Percentiles rank a stretch among this genome's conserved stretches.
Conservation (phyloP, 2,113 vertebrate genomes). For the Crotalus tigris region DNA sequence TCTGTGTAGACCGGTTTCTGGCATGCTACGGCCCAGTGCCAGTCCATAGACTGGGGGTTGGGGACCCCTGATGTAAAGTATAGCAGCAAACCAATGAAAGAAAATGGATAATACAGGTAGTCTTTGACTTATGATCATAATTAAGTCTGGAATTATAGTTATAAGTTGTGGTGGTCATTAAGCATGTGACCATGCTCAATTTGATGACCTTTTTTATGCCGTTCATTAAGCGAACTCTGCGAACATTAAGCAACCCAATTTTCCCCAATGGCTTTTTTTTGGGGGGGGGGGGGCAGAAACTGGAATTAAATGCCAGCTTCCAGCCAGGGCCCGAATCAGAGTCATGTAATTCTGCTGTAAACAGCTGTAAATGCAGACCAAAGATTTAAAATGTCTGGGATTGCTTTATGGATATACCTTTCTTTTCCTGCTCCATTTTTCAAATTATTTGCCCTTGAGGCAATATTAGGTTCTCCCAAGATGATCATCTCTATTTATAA, state of each 20-base stretch:
- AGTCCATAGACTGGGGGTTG: too few relatives aligned
- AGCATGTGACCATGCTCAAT: not conserved
- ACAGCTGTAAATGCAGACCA: not conserved
- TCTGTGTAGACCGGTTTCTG: too few relatives aligned
- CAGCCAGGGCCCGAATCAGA: not conserved
- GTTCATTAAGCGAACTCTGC: not conserved
- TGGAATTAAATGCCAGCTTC: not conserved
- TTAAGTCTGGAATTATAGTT: not conserved
- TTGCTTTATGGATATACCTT: not conserved
- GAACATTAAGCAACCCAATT: not conserved
- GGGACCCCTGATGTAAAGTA: too few relatives aligned
- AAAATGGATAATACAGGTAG: not conserved
- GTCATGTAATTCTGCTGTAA: not conserved
- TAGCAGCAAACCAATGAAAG: not conserved
- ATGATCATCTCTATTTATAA: not conserved
- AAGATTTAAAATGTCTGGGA: not conserved
- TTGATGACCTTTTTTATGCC: not conserved
- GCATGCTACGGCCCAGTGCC: too few relatives aligned
- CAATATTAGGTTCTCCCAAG: not conserved
- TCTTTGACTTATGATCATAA: not conserved
- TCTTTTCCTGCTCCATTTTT: not conserved
- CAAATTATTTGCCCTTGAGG: not conserved
- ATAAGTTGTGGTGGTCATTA: not conserved
- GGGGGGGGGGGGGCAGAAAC: not conserved
- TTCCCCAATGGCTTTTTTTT: not conserved